These are phyloP conservation scores for Polyommatus icarus DNA, from an alignment of 2,888 invertebrate species.

Conservation along the genomic window DNA sequence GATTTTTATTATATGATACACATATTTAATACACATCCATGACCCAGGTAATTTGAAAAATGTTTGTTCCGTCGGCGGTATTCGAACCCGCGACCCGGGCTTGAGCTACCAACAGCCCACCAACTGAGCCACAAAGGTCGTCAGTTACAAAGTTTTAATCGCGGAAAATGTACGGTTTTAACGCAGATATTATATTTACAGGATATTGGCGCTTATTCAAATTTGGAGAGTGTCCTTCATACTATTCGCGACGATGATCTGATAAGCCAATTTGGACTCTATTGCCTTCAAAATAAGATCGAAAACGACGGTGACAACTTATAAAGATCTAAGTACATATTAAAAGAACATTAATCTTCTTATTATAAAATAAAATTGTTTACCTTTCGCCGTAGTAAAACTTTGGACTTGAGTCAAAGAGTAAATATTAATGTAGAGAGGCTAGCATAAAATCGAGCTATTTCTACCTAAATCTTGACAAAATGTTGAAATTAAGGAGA, in stretches of 20 bases:
- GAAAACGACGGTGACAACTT: neutral
- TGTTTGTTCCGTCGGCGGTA: no score
- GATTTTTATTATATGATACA: no score
- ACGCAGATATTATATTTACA: neutral
- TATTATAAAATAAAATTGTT: neutral
- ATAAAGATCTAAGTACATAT: neutral
- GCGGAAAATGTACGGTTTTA: no score
- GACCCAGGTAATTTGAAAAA: no score
- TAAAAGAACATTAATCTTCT: neutral
- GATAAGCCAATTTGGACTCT: neutral
- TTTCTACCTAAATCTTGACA: neutral
- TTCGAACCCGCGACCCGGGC: no score
- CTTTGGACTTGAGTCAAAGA: neutral
- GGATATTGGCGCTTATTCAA: slow-evolving; percentile 20
- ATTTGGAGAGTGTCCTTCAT: neutral
- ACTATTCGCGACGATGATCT: neutral
- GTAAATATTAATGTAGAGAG: neutral
- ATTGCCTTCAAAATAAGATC: neutral
- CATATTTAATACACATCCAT: no score
- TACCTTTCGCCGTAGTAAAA: neutral
- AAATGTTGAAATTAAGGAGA: neutral
- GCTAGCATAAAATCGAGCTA: neutral
- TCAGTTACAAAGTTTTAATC: no score
- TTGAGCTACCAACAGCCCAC: no score
- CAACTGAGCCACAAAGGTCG: no score